A percentile compares a stretch with the other conserved stretches of the same genome.
These are phyloP conservation scores for Clunio marinus DNA, from an alignment of 2,888 invertebrate genomes.

Conservation along the genomic window DNA sequence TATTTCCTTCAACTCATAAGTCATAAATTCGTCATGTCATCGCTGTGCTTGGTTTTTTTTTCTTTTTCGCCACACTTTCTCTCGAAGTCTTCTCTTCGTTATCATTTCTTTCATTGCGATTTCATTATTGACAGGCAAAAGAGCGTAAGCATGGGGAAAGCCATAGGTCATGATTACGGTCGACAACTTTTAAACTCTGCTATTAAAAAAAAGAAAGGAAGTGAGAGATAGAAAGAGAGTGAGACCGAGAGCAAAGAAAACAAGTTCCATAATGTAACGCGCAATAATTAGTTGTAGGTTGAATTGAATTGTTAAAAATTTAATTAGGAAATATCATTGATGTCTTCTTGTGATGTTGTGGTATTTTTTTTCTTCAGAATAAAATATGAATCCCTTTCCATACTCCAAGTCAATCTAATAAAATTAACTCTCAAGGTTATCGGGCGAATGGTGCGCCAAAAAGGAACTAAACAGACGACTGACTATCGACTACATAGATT, in stretches of 20 bases:
- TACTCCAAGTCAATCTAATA: constrained; percentile 8
- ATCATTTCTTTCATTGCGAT: not conserved
- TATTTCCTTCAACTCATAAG: not conserved
- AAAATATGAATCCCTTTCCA: not conserved
- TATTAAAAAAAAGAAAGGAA: not conserved
- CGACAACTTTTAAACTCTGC: constrained; percentile 7
- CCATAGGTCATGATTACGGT: constrained; percentile 20
- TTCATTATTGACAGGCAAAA: not conserved
- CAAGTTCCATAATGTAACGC: too few species aligned
- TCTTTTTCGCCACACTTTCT: not conserved
- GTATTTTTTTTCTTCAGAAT: too few species aligned
- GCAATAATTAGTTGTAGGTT: not conserved
- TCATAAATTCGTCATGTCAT: not conserved
- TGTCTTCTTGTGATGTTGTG: not conserved
- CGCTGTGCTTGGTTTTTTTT: not conserved
- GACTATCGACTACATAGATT: constrained; percentile 22
- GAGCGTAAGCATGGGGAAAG: not conserved
- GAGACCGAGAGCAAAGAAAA: not conserved
- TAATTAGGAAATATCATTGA: constrained; percentile 6
- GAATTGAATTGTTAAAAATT: constrained; percentile 5
- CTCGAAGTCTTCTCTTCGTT: constrained; percentile 13
- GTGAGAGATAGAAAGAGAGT: not conserved
- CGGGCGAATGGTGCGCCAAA: constrained; percentile 17
- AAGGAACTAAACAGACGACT: constrained; percentile 32
- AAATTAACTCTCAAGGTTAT: constrained; percentile 28